Base-by-base conservation (phyloP, 2,888 invertebrate species). In the Palloptera scutellata region DNA sequence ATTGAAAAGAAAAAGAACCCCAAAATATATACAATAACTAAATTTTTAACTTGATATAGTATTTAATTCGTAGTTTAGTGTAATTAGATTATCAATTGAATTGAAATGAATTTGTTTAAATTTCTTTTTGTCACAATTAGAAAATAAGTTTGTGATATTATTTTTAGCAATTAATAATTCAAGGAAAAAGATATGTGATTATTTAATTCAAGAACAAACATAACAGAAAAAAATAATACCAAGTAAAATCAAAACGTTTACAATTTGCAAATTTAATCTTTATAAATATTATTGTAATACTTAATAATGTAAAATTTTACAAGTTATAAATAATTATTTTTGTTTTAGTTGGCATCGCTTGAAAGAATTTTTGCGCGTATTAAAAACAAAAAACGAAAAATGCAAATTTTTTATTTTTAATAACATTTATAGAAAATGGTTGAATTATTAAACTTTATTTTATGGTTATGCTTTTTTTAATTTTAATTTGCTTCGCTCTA, bases 331-430 rank as follows among this genome's bases (percentile, higher is more conserved):
- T 51, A 51, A 41, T 41, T 66, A 53, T 64, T 70, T 61, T 66
- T 67, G 64, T 63, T 60, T 77, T 75, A 76, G 81, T 81, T 81
- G 81, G 80, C 81, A 81, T 81, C 81, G 81, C 81, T 81, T 81
- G 80, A 77, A 77, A 70, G 62, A 64, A 64, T 64, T 63, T 67
- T 45, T 72, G 57, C 67, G 67, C 64, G 59, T 30, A 30, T 30
- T 4, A 30, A 2, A 30, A 55, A 61, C 51, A 66, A 64, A 19
- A 20, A 52, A 11, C 42, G 62, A 52, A 66, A 59, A 68, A 63
- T 68, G 66, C 53, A 64, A 20, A 67, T 64, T 64, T n/a, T 48
- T n/a, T 48, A 48, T 15, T 61, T 54, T n/a, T 13, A 4, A 12
- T 2, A n/a, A n/a, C n/a, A 30, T 30, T 30, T 4, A 30, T 30